phyloP scores from a whole-genome alignment of 2,888 invertebrate genomes.

The Abrostola triplasia region DNA sequence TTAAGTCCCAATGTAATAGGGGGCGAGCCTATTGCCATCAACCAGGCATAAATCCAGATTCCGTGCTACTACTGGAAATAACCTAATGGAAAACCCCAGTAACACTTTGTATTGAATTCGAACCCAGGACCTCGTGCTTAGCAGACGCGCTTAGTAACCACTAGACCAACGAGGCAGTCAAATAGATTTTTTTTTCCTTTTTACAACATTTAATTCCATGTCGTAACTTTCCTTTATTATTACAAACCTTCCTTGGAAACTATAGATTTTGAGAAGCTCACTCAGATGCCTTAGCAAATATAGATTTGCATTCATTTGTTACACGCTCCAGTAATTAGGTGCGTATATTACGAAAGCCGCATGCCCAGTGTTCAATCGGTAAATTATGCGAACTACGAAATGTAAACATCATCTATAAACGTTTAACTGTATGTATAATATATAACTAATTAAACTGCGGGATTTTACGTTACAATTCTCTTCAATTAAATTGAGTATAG shows the following conservation, averaged over 20 bases:
- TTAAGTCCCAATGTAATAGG: no score
- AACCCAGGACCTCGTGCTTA: no score
- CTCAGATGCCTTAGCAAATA: slow-evolving; percentile 32
- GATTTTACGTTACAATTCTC: not conserved
- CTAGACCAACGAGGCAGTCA: no score
- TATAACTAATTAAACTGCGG: slow-evolving; percentile 6
- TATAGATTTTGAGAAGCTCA: not conserved
- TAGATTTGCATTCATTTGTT: slow-evolving; percentile 45
- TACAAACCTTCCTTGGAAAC: not conserved
- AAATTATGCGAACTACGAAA: slow-evolving; percentile 44
- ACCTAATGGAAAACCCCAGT: no score
- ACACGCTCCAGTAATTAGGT: slow-evolving; percentile 47
- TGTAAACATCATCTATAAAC: slow-evolving; percentile 46
- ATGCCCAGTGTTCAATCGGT: slow-evolving; percentile 30
- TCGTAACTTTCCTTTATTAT: no score
- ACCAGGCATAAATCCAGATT: no score
- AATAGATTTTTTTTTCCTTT: no score
- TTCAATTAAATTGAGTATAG: not conserved
- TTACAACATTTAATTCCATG: not conserved
- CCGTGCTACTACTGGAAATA: no score
- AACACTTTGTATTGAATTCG: no score
- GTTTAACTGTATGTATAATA: slow-evolving; percentile 11
- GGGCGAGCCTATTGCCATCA: no score
- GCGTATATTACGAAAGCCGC: slow-evolving; percentile 42
- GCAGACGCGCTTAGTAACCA: no score